Base-by-base conservation (phyloP, 2,888 invertebrate genomes). In the Acanthoscelides obtectus region DNA sequence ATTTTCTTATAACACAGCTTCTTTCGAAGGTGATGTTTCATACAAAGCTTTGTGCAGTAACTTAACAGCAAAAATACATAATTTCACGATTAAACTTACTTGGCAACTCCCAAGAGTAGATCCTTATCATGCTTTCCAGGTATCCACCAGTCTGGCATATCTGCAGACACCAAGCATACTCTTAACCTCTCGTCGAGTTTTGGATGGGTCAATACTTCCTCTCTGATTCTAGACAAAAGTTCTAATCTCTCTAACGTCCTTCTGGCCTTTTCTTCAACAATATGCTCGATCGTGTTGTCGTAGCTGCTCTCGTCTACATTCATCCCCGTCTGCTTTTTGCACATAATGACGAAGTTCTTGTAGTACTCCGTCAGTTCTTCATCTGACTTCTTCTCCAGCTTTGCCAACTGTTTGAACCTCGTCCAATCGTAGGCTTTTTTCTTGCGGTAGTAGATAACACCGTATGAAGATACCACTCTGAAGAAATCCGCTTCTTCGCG, bases 141-240 rank as follows among this genome's bases (percentile, higher is more conserved):
- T 75, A 94, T 91, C 97, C 99, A 99, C 98, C 98, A 99, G 70
- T 96, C 93, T 1, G 99, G 99, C 79, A 98, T 93, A 84, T 98
- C 98, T 0, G 93, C 91, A 66, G 96, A 95, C n/a, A 93, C 91
- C 82, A 95, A 92, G 84, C 98, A 97, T 67, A 95, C 88, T 75
- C 93, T 92, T 68, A 99, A 87, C 63, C 97, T 89, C 78, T 96
- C 94, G 71, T 97, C 96, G 68, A 99, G 87, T 76, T 94, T 91
- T 0, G 95, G 93, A 87, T 98, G 95, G 22, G 93, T 92, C 3
- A 97, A 88, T 70, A 97, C 93, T 84, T 98, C 95, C 83, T 96
- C 97, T 0, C 99, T 91, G 73, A 99, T 91, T 83, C 97, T 96
- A 72, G 95, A 94, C 71, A 99, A 86, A 70, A 99, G 86, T 83